Evolutionary conservation across 2,113 vertebrate genomes (phyloP), one percentile per base, ranked within the genome.

Genomic region (Ascaphus truei): DNA sequence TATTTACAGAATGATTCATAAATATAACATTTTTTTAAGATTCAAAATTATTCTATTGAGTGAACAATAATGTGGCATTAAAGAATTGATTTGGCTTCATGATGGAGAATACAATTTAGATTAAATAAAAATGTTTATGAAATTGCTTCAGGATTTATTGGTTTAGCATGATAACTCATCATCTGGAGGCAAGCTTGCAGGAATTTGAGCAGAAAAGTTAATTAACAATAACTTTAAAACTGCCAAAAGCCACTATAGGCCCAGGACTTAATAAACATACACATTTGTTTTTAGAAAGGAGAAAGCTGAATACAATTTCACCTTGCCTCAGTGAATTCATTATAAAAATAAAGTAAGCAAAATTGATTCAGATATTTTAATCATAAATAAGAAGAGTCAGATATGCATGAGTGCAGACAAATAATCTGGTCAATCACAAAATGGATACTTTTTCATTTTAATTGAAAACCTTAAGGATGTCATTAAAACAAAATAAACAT

Each of bases 141-240:
- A 84, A 80, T 56, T 75, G 76, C 71, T 77, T 75, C 71, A 74
- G 74, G 41, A 83, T 81, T 79, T 83, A 81, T 80, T 80, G 60
- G 73, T 78, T 36, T 45, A 67, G 30, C 60, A 73, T 25, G 53
- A 67, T 71, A 82, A 80, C 51, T 80, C 78, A 81, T 81, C 83
- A 80, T 73, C 64, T 73, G 33, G 33, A 47, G 12, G 78, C 79
- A 74, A 77, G 73, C 75, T 85, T 76, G 33, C 52, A 83, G 75
- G 73, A 83, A 78, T 77, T 72, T 77, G 73, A 84, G 62, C 41
- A 80, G 48, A 85, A 78, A 80, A 79, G 72, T 83, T 85, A 84
- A 85, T 87, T 83, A 85, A 81, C 73, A 78, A 76, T 80, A 72
- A 78, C 76, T 84, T 82, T 65, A 69, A 68, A 79, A 72, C 53